Evolutionary conservation across 2,113 vertebrate species (phyloP), one percentile per base, ranked within the genome.

Genomic region (Odontesthes bonariensis): DNA sequence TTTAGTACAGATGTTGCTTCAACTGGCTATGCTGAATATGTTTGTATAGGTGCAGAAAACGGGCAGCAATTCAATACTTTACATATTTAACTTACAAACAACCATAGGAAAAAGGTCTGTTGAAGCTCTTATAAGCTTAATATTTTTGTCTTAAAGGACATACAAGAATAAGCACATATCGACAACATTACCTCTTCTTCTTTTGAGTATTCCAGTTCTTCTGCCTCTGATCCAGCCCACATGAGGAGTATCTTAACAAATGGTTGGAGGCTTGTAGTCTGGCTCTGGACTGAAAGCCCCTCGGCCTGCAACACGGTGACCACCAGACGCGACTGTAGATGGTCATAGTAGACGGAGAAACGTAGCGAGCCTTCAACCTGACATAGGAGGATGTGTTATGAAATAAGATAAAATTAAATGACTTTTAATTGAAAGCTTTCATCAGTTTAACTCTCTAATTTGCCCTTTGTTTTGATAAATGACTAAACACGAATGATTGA

Each of bases 261-360:
- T 0, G 85, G 81, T 32, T 92, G 79, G 2, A 90, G 75, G 52
- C 67, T 84, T 1, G 9, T 42, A 14, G 3, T 75, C 35, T 77
- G 76, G 16, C 69, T 66, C 32, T 32, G 72, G 2, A 69, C 61
- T 4, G 73, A 69, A 56, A 95, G 87, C 3, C 86, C 88, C 22
- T 74, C 69, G 0, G 86, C 90, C 77, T 92, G 88, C 68, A 93
- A 67, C n/a, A 94, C 66, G 0, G 82, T 93, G 73, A 95, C 84
- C 55, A 92, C 83, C 73, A 95, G 80, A 40, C 77, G 81, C 0
- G 86, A 83, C 59, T 47, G 73, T 55, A 88, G 77, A 73, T 69
- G 89, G 75, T 84, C 64, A 63, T 87, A 93, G 69, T 89, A 86
- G 8, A 96, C 60, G 12, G 93, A 92, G 83, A 94, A 95, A 12